Evolutionary conservation across 2,797 vertebrate species (phyloP).

Genomic region (Xerus rutilus): DNA sequence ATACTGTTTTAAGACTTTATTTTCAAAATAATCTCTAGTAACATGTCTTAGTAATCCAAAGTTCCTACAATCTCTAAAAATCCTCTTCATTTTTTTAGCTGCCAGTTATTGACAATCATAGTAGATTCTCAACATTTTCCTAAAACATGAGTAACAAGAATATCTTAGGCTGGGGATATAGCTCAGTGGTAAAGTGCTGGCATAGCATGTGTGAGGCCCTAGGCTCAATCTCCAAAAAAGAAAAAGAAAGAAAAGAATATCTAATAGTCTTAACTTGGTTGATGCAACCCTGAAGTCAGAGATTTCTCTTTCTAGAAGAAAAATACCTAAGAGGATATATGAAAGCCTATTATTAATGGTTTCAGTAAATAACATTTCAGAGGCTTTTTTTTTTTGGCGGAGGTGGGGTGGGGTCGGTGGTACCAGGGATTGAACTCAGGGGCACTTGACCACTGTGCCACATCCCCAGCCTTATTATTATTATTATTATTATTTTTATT

Average conservation of each 20-base stretch:
- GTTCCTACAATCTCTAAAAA: slow-evolving; percentile 14
- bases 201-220: too few species aligned
- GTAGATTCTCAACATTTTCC: slow-evolving; percentile 48
- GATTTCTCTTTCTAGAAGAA: slow-evolving; percentile 39
- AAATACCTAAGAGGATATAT: background rate
- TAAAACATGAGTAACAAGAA: slow-evolving; percentile 61
- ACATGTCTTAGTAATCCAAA: slow-evolving; percentile 33
- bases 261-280: slow-evolving; percentile 17
- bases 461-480: too few species aligned
- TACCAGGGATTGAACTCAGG: too few species aligned
- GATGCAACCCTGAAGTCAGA: background rate
- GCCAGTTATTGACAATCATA: background rate
- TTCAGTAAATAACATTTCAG: slow-evolving; percentile 53
- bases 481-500: too few species aligned
- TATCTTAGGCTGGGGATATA: background rate
- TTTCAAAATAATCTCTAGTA: background rate
- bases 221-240: too few species aligned
- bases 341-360: background rate
- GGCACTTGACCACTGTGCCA: too few species aligned
- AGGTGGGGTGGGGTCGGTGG: too few species aligned
- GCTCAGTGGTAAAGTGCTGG: too few species aligned
- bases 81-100: slow-evolving; percentile 31
- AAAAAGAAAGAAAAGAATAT: too few species aligned
- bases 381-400: background rate
- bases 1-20: slow-evolving; percentile 6